Evolutionary conservation across 1,140 invertebrate genomes (phyloP).

Genomic region (Phymorhynchus buccinoides): DNA sequence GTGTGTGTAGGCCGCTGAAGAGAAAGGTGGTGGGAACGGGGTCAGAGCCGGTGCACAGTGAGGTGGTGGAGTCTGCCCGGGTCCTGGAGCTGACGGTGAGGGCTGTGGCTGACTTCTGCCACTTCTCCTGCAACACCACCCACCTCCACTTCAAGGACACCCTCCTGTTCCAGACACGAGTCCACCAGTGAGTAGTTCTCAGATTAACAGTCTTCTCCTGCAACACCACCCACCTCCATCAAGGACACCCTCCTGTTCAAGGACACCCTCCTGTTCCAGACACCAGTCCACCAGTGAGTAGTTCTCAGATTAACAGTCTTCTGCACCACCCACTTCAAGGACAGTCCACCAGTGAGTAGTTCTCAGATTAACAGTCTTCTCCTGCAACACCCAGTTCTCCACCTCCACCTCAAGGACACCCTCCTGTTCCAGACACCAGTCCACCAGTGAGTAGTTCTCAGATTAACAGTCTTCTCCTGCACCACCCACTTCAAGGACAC

Average conservation of each 20-base stretch:
- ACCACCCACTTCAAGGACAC: too few relatives aligned
- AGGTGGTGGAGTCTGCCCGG: constrained; percentile 58
- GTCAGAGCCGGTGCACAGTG: constrained; percentile 64
- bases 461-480: too few relatives aligned
- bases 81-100: constrained; percentile 65
- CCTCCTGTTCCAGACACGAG: constrained; percentile 71
- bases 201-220: too few relatives aligned
- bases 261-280: constrained; percentile 73
- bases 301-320: too few relatives aligned
- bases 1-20: constrained; percentile 57
- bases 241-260: too few relatives aligned
- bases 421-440: too few relatives aligned
- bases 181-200: constrained; percentile 72
- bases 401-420: too few relatives aligned
- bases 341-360: constrained; percentile 71
- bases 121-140: constrained; percentile 65
- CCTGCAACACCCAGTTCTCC: too few relatives aligned
- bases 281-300: constrained; percentile 70
- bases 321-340: too few relatives aligned
- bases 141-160: constrained; percentile 70
- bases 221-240: constrained; percentile 59
- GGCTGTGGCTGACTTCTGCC: constrained; percentile 66
- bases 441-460: too few relatives aligned
- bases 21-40: constrained; percentile 70
- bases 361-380: too few relatives aligned